Percentiles rank a stretch among this genome's conserved stretches.
Conservation (phyloP, 1,140 invertebrate genomes). For the Zaprionus africanus region DNA sequence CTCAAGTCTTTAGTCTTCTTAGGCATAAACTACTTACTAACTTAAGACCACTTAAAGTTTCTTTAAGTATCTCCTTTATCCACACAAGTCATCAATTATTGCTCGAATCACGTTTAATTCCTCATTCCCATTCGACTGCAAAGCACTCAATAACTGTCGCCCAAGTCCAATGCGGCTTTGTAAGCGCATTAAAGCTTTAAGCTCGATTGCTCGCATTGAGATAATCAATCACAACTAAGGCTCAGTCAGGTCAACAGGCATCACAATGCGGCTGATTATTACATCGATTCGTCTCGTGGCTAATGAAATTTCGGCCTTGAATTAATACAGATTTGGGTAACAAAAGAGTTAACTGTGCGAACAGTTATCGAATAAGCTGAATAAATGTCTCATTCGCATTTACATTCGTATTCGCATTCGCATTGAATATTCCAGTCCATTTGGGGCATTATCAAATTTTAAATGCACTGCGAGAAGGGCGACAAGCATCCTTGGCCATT, state of each 20-base stretch:
- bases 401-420: slow-evolving; percentile 17
- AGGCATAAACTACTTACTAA: not conserved
- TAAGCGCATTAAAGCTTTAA: slow-evolving; percentile 7
- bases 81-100: not conserved
- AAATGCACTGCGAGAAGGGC: slow-evolving; percentile 51
- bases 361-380: slow-evolving; percentile 56
- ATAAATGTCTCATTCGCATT: slow-evolving; percentile 35
- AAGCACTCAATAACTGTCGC: not conserved
- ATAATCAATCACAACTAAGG: slow-evolving; percentile 3
- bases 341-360: slow-evolving; percentile 44
- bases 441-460: slow-evolving; percentile 70
- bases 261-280: not conserved
- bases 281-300: not conserved
- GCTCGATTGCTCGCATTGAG: not conserved
- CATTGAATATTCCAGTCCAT: slow-evolving; percentile 58
- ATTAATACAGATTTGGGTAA: slow-evolving; percentile 19
- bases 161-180: not conserved
- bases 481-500: slow-evolving; percentile 60
- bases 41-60: not conserved
- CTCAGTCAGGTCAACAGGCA: not conserved
- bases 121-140: not conserved
- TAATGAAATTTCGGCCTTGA: slow-evolving; percentile 3
- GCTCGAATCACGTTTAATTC: not conserved
- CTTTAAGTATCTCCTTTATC: not conserved
- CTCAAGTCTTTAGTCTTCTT: no score